These are phyloP conservation scores for Stigmatopora nigra DNA, from an alignment of 2,113 vertebrate species.

Conservation along the genomic window DNA sequence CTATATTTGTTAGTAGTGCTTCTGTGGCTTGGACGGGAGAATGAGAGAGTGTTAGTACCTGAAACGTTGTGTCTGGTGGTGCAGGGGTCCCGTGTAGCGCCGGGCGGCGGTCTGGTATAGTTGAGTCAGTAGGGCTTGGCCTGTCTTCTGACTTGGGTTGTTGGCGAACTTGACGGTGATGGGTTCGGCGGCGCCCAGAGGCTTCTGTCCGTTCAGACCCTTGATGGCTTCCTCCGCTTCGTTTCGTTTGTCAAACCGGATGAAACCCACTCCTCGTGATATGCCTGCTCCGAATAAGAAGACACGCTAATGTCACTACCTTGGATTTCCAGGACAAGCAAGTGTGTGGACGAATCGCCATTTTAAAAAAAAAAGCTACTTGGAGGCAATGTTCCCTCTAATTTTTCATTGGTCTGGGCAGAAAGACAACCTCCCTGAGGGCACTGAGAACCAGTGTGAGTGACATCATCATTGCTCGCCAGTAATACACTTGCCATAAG, in stretches of 20 bases:
- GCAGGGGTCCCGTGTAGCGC: slow-evolving; percentile 85
- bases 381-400: too few species aligned
- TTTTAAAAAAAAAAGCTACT: background rate
- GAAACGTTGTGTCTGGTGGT: slow-evolving; percentile 91
- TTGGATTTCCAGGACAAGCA: slow-evolving; percentile 22
- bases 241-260: slow-evolving; percentile 93
- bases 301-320: slow-evolving; percentile 46
- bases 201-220: slow-evolving; percentile 92
- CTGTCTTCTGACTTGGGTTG: slow-evolving; percentile 93
- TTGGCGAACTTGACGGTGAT: slow-evolving; percentile 97
- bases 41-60: slow-evolving; percentile 70
- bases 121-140: slow-evolving; percentile 88
- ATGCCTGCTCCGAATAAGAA: slow-evolving; percentile 74
- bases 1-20: slow-evolving; percentile 18
- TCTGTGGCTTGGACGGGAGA: background rate
- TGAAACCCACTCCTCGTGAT: slow-evolving; percentile 92
- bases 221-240: slow-evolving; percentile 96
- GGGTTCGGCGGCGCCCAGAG: slow-evolving; percentile 83
- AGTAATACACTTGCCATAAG: too few species aligned
- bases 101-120: slow-evolving; percentile 88
- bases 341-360: background rate
- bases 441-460: too few species aligned
- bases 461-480: too few species aligned
- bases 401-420: too few species aligned
- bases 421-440: too few species aligned